Evolutionary conservation across 1,140 invertebrate species (phyloP).

Genomic region (Achroia grisella): DNA sequence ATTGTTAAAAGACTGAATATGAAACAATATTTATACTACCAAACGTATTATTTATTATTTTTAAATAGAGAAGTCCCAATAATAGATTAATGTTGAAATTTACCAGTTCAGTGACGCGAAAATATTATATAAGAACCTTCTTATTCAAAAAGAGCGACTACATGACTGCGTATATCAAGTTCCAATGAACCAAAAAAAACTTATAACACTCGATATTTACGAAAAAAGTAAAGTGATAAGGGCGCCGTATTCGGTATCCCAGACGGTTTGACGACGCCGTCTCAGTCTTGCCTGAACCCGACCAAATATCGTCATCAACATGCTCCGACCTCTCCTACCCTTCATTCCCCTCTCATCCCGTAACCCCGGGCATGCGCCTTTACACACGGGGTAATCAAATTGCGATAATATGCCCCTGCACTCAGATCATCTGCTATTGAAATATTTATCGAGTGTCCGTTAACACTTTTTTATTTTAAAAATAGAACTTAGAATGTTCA

Average conservation of each 20-base stretch:
- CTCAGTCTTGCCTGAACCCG: constrained; percentile 38
- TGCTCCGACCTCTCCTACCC: constrained; percentile 18
- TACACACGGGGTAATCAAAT: constrained; percentile 40
- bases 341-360: constrained; percentile 21
- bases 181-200: neutral
- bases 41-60: too few relatives aligned
- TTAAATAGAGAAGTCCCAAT: too few relatives aligned
- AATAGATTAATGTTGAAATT: too few relatives aligned
- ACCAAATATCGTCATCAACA: constrained; percentile 62
- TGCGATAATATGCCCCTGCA: constrained; percentile 26
- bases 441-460: too few relatives aligned
- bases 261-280: constrained; percentile 19
- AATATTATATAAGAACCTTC: too few relatives aligned
- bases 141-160: constrained; percentile 5
- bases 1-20: too few relatives aligned
- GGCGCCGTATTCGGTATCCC: constrained; percentile 7
- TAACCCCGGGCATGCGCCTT: constrained; percentile 40
- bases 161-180: constrained; percentile 21
- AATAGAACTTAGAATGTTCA: too few relatives aligned
- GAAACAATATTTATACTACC: too few relatives aligned
- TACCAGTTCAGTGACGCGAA: too few relatives aligned
- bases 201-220: neutral
- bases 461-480: too few relatives aligned
- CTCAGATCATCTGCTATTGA: constrained; percentile 15
- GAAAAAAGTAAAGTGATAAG: neutral